phyloP scores from a whole-genome alignment of 1,140 invertebrate genomes.

The Gonatopus flavifemur region DNA sequence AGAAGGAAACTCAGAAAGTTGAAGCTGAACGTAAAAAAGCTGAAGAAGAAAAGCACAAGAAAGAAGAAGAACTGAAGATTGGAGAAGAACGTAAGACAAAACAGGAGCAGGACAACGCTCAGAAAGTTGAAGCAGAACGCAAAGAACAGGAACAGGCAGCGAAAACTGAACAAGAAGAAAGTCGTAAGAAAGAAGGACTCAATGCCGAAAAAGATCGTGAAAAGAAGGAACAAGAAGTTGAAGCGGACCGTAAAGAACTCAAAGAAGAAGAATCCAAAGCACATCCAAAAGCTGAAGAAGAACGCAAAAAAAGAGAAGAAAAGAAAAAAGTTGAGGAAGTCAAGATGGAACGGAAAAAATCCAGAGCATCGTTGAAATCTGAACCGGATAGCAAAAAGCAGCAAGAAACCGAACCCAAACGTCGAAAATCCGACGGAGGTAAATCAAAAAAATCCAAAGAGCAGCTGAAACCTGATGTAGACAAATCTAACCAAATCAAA shows the following conservation, averaged over 20 bases:
- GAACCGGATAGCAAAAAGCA: slow-evolving; percentile 10
- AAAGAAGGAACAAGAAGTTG: slow-evolving; percentile 9
- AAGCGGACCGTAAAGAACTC: slow-evolving; percentile 12
- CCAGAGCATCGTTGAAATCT: slow-evolving; percentile 4
- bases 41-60: neutral
- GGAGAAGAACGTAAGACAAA: slow-evolving; percentile 1
- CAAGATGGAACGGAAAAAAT: neutral
- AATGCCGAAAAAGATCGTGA: neutral
- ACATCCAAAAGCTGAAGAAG: neutral
- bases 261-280: slow-evolving; percentile 3
- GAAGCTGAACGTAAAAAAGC: neutral
- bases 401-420: slow-evolving; percentile 6
- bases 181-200: slow-evolving; percentile 8
- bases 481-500: too few relatives aligned
- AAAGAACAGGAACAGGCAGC: slow-evolving; percentile 6
- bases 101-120: slow-evolving; percentile 5
- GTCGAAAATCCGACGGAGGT: neutral
- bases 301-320: slow-evolving; percentile 2
- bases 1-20: neutral
- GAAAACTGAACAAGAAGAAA: slow-evolving; percentile 15
- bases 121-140: slow-evolving; percentile 8
- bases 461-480: neutral
- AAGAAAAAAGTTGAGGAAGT: slow-evolving; percentile 6
- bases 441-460: slow-evolving; percentile 2
- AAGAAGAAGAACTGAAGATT: slow-evolving; percentile 10